These are phyloP conservation scores for Drepana falcataria DNA, from an alignment of 2,888 invertebrate genomes.

Conservation along the genomic window DNA sequence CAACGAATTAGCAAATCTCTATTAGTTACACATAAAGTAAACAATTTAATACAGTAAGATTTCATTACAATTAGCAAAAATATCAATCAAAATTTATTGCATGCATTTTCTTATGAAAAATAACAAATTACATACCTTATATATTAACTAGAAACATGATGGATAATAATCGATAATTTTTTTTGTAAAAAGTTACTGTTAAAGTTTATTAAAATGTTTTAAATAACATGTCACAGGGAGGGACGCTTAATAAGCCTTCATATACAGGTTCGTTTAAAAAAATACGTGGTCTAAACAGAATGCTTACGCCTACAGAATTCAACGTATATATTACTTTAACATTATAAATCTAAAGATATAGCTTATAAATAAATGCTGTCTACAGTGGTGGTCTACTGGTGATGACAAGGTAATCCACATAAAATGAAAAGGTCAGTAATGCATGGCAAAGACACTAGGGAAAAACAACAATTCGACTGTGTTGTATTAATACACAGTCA, in stretches of 20 bases:
- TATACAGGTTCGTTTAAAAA: slow-evolving; percentile 35
- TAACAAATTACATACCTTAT: slow-evolving; percentile 61
- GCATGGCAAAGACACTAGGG: too few species aligned
- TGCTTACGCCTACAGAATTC: slow-evolving; percentile 71
- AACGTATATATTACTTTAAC: slow-evolving; percentile 78
- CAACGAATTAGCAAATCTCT: slow-evolving; percentile 53
- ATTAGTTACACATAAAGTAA: slow-evolving; percentile 59
- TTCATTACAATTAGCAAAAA: slow-evolving; percentile 58
- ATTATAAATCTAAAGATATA: slow-evolving; percentile 66
- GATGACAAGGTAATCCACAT: not conserved
- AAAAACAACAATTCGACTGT: too few species aligned
- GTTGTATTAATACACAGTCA: too few species aligned
- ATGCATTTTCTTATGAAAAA: slow-evolving; percentile 60
- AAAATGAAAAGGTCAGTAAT: not conserved
- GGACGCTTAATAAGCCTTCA: slow-evolving; percentile 28
- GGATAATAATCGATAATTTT: slow-evolving; percentile 48
- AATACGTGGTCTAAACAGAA: slow-evolving; percentile 55
- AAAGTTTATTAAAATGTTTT: slow-evolving; percentile 18
- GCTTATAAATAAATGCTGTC: slow-evolving; percentile 74
- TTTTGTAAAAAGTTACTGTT: slow-evolving; percentile 30
- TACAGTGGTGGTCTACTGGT: slow-evolving; percentile 54
- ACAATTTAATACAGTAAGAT: slow-evolving; percentile 27
- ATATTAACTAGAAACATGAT: slow-evolving; percentile 38
- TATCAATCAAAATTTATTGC: slow-evolving; percentile 73
- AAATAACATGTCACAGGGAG: slow-evolving; percentile 35